Conservation (phyloP, 92 coral and sea anemone genomes). For the Paragorgia papillata region DNA sequence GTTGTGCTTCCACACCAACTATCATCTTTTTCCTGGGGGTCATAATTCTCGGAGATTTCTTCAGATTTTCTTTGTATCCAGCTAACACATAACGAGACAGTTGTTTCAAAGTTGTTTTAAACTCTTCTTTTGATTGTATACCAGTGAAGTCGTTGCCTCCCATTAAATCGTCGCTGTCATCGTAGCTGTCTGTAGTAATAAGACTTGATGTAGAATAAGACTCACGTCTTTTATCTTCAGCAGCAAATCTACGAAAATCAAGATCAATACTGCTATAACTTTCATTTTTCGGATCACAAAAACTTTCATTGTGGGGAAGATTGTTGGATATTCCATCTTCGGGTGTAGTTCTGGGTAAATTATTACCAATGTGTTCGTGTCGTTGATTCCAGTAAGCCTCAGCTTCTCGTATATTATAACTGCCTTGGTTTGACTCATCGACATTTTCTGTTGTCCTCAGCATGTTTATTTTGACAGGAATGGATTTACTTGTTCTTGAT, state of each 20-base stretch:
- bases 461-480: too few relatives aligned
- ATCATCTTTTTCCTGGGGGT: neutral
- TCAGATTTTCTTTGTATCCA: neutral
- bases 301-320: neutral
- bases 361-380: too few relatives aligned
- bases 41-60: neutral
- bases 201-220: neutral
- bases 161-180: neutral
- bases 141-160: neutral
- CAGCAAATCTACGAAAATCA: neutral
- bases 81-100: slow-evolving; percentile 28
- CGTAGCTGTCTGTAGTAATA: neutral
- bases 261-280: neutral
- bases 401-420: too few relatives aligned
- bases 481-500: too few relatives aligned
- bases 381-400: too few relatives aligned
- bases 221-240: neutral
- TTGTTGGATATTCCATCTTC: neutral
- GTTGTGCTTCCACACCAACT: neutral
- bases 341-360: too few relatives aligned
- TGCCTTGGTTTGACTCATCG: too few relatives aligned
- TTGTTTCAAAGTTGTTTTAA: slow-evolving; percentile 10
- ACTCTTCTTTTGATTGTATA: slow-evolving; percentile 4
- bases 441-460: too few relatives aligned
- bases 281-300: neutral